Conservation (phyloP, 2,113 vertebrate genomes). For the Paedocypris sp. region DNA sequence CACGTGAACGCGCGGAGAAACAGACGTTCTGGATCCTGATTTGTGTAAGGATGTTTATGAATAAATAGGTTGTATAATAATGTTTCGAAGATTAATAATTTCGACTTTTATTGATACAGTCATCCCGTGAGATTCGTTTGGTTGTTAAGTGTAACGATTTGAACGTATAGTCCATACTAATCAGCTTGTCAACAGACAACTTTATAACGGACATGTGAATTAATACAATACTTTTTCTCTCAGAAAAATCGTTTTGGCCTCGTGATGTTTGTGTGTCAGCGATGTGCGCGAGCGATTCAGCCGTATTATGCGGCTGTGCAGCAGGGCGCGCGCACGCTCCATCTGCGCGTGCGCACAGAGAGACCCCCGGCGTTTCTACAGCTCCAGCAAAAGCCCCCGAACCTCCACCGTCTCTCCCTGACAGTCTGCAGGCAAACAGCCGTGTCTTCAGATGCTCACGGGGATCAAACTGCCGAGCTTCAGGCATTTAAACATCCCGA, state of each 20-base stretch:
- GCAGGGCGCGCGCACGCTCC: constrained; percentile 3
- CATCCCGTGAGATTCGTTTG: too few relatives aligned
- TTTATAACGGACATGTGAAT: too few relatives aligned
- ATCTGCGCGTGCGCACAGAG: neutral
- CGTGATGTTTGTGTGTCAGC: constrained; percentile 40
- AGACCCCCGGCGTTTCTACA: neutral
- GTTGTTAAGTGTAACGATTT: too few relatives aligned
- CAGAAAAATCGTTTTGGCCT: neutral
- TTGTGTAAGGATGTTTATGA: too few relatives aligned
- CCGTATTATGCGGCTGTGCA: constrained; percentile 11
- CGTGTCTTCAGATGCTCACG: neutral
- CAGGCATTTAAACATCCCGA: neutral
- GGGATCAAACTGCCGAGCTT: neutral
- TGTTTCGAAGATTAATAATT: too few relatives aligned
- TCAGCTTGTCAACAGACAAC: too few relatives aligned
- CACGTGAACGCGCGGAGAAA: too few relatives aligned
- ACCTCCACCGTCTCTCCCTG: neutral
- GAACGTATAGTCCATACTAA: too few relatives aligned
- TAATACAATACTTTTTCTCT: neutral
- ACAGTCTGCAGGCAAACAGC: neutral
- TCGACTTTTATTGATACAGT: too few relatives aligned
- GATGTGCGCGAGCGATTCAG: constrained; percentile 35
- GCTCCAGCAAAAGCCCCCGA: neutral
- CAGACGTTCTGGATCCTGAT: too few relatives aligned
- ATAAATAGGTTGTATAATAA: too few relatives aligned